These are phyloP conservation scores for Euphysa ruthae DNA, from an alignment of 30 jellyfish, hydroid and myxozoan genomes.

Conservation along the genomic window DNA sequence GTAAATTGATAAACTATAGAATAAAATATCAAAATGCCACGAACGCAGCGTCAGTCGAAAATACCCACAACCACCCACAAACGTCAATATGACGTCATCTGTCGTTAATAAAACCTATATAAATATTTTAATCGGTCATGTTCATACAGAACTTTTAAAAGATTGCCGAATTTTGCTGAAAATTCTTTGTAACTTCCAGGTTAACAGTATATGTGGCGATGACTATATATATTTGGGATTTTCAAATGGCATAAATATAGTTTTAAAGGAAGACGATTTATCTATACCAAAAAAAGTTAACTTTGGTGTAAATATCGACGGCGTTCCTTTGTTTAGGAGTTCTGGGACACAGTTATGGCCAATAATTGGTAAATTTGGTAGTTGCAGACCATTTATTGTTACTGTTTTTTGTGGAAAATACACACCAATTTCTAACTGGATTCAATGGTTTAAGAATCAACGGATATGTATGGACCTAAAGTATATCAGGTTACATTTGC, in stretches of 20 bases:
- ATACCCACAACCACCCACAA: too few relatives aligned
- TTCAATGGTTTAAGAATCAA: background rate
- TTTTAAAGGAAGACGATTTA: background rate
- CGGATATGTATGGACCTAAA: background rate
- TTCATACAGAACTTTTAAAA: too few relatives aligned
- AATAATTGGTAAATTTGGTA: background rate
- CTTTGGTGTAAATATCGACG: slow-evolving; percentile 15
- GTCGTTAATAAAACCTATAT: too few relatives aligned
- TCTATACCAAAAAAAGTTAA: background rate
- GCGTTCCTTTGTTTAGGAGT: slow-evolving; percentile 1
- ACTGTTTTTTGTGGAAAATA: slow-evolving; percentile 13
- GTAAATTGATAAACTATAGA: too few relatives aligned
- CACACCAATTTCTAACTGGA: background rate
- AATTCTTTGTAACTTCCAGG: too few relatives aligned
- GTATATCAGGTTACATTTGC: background rate
- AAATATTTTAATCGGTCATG: too few relatives aligned
- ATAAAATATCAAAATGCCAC: too few relatives aligned
- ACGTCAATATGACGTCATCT: too few relatives aligned
- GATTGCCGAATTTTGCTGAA: too few relatives aligned
- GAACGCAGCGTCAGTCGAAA: too few relatives aligned
- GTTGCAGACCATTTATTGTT: background rate
- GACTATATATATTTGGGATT: slow-evolving; percentile 13
- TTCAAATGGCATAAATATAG: background rate
- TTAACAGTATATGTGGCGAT: too few relatives aligned
- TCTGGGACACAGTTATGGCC: slow-evolving; percentile 21